Conservation (phyloP, 2,113 vertebrate genomes). For the Pitta sordida region DNA sequence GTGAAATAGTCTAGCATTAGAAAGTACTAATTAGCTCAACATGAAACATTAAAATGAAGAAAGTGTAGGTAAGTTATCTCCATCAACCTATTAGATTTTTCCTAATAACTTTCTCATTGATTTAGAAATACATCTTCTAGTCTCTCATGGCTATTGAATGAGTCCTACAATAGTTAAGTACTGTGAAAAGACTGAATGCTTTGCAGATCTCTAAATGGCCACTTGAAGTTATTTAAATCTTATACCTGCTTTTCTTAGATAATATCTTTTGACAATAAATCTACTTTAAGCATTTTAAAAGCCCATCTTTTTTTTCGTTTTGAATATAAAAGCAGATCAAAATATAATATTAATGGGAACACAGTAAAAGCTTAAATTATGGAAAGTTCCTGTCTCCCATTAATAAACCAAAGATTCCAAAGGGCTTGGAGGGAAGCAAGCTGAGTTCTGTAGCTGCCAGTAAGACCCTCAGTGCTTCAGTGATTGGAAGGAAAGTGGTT, state of each 20-base stretch:
- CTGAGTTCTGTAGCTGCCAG: neutral
- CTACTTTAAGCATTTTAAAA: neutral
- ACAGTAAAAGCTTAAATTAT: neutral
- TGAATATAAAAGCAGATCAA: neutral
- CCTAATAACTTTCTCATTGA: neutral
- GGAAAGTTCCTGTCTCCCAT: neutral
- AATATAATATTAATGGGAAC: neutral
- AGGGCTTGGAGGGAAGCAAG: rapidly evolving
- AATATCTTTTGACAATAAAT: neutral
- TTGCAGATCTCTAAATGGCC: neutral
- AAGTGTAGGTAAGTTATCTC: neutral
- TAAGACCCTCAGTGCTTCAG: neutral
- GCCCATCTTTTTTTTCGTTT: neutral
- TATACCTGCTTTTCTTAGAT: neutral
- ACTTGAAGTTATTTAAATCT: conserved; percentile 9
- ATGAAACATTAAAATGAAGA: neutral
- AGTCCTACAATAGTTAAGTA: neutral
- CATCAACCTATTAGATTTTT: neutral
- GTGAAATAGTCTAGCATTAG: neutral
- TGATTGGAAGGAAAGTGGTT: neutral
- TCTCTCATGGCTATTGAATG: neutral
- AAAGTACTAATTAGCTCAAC: neutral
- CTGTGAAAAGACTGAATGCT: neutral
- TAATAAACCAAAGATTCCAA: neutral
- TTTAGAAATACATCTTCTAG: neutral